Base-by-base conservation (phyloP, 1,140 invertebrate genomes). In the Mactra quadrangularis region DNA sequence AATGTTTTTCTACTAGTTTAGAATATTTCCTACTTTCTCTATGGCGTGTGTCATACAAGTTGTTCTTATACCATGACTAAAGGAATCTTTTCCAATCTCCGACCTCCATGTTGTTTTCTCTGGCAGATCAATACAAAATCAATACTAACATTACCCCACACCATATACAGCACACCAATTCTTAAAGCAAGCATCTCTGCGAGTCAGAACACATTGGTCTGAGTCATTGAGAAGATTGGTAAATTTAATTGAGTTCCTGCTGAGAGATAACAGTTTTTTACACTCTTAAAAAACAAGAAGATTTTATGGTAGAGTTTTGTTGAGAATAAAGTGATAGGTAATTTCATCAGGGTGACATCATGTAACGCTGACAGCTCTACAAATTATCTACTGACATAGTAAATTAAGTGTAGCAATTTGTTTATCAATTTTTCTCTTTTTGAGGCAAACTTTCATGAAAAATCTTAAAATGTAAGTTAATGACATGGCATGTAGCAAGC, bases 211-310 rank as follows among this genome's bases (percentile, higher is more conserved):
- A 68, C 41, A 68, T 29, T 41, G 38, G 64, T 68, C 64, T 68
- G 64, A 68, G 64, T 68, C 64, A 68, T 41, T 11, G 11, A 68
- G 64, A 68, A 68, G 64, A 68, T 68, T 68, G 64, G 64, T 68
- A 31, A 68, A 68, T 68, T 68, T 68, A 68, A 68, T 68, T 52
- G 64, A 68, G 64, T 50, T 68, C 38, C 25, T 41, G 45, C 64
- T 31, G 29, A 25, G 27, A 68, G 64, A 50, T 68, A 68, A 52
- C n/a, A 68, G 64, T 31, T 27, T 27, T 64, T 68, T 27, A 27
- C 25, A 41, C 31, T 2, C n/a, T 68, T 64, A 64, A 68, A 50
- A 68, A 3, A 68, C 64, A 68, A 9, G 52, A 41, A 7, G 15
- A 41, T 41, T n/a, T n/a, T 15, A 41, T 41, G 6, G 38, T 41